Evolutionary conservation across 1,140 invertebrate species (phyloP), one percentile per base, ranked within the genome.

Genomic region (Euura lappo): DNA sequence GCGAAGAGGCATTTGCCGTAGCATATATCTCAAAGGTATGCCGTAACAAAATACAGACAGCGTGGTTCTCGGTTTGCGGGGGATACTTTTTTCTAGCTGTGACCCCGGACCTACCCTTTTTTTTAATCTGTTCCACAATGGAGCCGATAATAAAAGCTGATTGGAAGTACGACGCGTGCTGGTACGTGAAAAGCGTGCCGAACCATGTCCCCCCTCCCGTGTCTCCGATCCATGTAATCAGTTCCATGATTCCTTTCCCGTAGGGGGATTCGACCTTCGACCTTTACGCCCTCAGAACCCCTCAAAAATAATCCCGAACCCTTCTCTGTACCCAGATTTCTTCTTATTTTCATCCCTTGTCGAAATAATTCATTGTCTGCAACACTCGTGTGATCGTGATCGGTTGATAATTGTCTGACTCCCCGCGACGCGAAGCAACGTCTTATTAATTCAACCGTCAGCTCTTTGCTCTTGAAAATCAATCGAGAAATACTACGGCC

Each of bases 171-270:
- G 51, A 60, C 10, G 13, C 51, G 51, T n/a, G 51, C 8, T 60
- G 8, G 51, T 60, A 60, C 13, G 51, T n/a, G 13, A n/a, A 60
- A 60, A 60, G 6, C 51, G 51, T 60, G 51, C 51, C 51, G 51
- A 5, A 6, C 51, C 2, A 44, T 10, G 69, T 80, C 84, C 85
- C 28, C 85, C 85, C 85, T 86, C 83, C 85, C 82, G 84, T 86
- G 82, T 72, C 78, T 83, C 84, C 79, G 76, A 83, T 85, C 84
- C 84, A 44, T 44, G 75, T 74, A 81, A 83, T 74, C 80, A 81
- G 74, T 77, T 86, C 85, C 85, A 75, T 86, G 81, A 82, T 76
- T 84, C 82, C 79, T 73, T 85, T 86, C 81, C 84, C 78, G 72
- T 78, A 79, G 85, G 85, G 85, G 85, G 85, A 83, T 86, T 75